Conservation (phyloP, 2,888 invertebrate species). For the Caenorhabditis afra region DNA sequence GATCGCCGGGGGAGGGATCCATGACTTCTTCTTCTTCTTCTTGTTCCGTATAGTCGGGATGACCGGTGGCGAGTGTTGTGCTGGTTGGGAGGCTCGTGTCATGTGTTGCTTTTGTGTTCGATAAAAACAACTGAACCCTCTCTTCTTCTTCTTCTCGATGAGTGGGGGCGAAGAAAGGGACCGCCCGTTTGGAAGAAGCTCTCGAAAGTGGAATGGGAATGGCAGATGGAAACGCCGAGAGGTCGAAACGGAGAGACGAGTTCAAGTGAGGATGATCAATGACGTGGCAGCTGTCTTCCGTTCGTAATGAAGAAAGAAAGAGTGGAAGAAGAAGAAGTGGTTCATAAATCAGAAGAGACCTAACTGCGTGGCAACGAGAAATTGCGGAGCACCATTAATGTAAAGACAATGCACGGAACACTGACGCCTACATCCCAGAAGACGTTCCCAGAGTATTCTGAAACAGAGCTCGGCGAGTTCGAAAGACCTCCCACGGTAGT, state of each 20-base stretch:
- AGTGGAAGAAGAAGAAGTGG: not conserved
- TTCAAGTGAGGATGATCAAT: constrained; percentile 11
- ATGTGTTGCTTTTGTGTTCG: constrained; percentile 25
- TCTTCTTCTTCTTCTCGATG: no score
- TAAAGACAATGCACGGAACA: not conserved
- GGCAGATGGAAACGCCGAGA: not conserved
- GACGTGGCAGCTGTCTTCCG: constrained; percentile 26
- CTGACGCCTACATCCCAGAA: no score
- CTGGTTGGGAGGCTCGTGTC: constrained; percentile 12
- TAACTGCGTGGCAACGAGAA: constrained; percentile 17
- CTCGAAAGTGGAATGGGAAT: not conserved
- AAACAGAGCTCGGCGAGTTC: no score
- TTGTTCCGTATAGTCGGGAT: constrained; percentile 24
- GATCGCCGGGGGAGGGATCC: not conserved
- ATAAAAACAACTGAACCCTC: constrained; percentile 16
- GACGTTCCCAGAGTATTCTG: no score
- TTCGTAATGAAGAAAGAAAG: constrained; percentile 3
- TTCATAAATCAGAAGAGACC: constrained; percentile 23
- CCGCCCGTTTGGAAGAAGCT: not conserved
- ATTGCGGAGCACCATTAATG: constrained; percentile 1
- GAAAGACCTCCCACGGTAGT: not conserved
- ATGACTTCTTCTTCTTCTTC: no score
- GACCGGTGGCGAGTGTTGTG: constrained; percentile 17
- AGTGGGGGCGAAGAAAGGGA: no score
- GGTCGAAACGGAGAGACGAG: not conserved